phyloP scores from a whole-genome alignment of 1,140 invertebrate genomes.

The Drosophila sechellia region DNA sequence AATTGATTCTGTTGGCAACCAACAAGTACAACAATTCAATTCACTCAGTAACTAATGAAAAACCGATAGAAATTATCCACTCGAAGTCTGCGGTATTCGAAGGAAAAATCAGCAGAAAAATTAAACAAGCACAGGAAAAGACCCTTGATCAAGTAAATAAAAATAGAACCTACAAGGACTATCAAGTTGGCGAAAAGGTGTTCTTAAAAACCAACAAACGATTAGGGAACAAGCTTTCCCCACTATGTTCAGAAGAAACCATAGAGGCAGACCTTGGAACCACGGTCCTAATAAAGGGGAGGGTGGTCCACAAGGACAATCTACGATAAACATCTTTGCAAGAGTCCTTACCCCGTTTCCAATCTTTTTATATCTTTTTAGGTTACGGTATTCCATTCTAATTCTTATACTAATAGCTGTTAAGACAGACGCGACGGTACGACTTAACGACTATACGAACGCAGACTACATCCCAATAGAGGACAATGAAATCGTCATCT shows the following conservation, averaged over 20 bases:
- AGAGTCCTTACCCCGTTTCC: too few species aligned
- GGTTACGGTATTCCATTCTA: too few species aligned
- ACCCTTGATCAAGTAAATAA: constrained; percentile 2
- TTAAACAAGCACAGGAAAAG: constrained; percentile 3
- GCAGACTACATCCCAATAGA: constrained; percentile 1
- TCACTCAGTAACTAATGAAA: too few species aligned
- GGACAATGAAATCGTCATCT: neutral
- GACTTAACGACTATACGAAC: constrained; percentile 6
- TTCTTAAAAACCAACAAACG: constrained; percentile 1
- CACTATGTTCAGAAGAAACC: neutral
- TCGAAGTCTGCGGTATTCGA: neutral
- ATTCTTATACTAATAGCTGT: neutral
- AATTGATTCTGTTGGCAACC: neutral
- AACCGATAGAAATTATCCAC: too few species aligned
- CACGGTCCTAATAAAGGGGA: neutral
- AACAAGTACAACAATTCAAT: neutral
- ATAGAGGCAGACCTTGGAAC: constrained; percentile 9
- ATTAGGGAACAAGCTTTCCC: neutral
- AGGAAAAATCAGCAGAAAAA: neutral
- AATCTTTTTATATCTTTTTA: too few species aligned
- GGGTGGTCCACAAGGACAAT: neutral
- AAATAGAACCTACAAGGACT: neutral
- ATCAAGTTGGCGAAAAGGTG: neutral
- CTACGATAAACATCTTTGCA: too few species aligned
- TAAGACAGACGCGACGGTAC: neutral